These are phyloP conservation scores for Octodon degus DNA, from an alignment of 2,113 vertebrate genomes.

Conservation along the genomic window DNA sequence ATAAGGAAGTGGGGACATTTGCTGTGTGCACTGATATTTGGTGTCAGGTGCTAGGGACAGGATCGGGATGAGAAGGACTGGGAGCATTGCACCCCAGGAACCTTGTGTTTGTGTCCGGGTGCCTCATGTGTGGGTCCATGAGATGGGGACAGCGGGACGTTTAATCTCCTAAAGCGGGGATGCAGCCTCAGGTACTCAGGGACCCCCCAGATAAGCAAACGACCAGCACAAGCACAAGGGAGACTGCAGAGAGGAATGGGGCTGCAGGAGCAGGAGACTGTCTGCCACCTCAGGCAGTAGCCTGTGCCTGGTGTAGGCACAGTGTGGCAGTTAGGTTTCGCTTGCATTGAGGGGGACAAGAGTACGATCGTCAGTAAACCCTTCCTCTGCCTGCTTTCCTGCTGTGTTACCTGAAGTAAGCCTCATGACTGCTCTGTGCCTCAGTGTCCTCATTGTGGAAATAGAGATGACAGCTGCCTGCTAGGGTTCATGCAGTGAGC, in stretches of 20 bases:
- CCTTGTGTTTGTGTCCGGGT: not conserved
- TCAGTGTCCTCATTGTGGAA: not conserved
- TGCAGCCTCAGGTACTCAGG: not conserved
- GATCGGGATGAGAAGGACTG: not conserved
- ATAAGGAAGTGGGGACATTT: not conserved
- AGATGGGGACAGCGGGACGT: not conserved
- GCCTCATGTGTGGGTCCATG: not conserved
- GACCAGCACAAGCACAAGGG: not conserved
- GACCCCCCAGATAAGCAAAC: not conserved
- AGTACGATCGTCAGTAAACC: not conserved
- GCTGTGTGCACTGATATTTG: not conserved
- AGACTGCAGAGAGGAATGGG: not conserved
- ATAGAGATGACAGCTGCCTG: not conserved
- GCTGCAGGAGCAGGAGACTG: not conserved
- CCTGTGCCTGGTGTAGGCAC: accelerated
- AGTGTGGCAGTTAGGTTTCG: not conserved
- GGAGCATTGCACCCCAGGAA: not conserved
- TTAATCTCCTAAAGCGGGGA: not conserved
- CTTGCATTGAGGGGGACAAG: not conserved
- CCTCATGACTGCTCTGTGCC: not conserved
- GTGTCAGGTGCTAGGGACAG: not conserved
- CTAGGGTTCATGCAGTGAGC: not conserved
- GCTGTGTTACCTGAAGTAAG: not conserved
- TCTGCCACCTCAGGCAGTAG: not conserved
- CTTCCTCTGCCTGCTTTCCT: not conserved